Conservation (phyloP, 2,888 invertebrate genomes). For the Drosophila cyrtoloma region DNA sequence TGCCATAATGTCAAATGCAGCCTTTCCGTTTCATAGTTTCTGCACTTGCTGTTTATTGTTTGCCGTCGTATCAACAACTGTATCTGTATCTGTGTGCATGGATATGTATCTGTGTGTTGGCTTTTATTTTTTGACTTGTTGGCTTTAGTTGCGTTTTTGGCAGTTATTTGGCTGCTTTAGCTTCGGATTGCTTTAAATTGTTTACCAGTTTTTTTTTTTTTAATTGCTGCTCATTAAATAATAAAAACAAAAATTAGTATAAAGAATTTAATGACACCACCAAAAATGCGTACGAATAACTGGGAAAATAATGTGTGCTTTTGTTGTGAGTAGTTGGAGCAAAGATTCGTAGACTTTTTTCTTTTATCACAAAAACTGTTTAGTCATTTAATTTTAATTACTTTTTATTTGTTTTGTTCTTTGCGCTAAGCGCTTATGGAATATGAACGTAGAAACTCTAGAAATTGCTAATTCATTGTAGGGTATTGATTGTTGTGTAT, state of each 20-base stretch:
- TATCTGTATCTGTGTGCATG: constrained; percentile 31
- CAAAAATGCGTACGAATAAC: constrained; percentile 30
- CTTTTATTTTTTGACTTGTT: constrained; percentile 68
- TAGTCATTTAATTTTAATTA: constrained; percentile 74
- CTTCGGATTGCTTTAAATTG: constrained; percentile 9
- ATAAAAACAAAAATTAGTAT: constrained; percentile 1
- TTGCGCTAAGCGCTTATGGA: constrained; percentile 20
- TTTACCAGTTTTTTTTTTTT: constrained; percentile 10
- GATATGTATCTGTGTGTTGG: constrained; percentile 10
- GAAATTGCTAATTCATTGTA: constrained; percentile 71
- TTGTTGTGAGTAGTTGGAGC: background rate
- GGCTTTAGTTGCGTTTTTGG: constrained; percentile 58
- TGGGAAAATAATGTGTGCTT: background rate
- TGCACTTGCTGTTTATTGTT: constrained; percentile 74
- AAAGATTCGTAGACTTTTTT: constrained; percentile 5
- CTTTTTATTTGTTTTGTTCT: constrained; percentile 56
- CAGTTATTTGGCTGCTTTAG: constrained; percentile 36
- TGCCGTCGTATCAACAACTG: constrained; percentile 37
- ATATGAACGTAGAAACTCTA: constrained; percentile 39
- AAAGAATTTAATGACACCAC: constrained; percentile 15
- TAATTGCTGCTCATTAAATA: constrained; percentile 7
- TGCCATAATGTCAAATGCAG: constrained; percentile 79
- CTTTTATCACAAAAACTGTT: constrained; percentile 34
- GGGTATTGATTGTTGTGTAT: constrained; percentile 30
- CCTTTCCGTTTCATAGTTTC: constrained; percentile 68